Conservation (phyloP, 2,797 vertebrate genomes). For the Melanotaenia trifasciata region DNA sequence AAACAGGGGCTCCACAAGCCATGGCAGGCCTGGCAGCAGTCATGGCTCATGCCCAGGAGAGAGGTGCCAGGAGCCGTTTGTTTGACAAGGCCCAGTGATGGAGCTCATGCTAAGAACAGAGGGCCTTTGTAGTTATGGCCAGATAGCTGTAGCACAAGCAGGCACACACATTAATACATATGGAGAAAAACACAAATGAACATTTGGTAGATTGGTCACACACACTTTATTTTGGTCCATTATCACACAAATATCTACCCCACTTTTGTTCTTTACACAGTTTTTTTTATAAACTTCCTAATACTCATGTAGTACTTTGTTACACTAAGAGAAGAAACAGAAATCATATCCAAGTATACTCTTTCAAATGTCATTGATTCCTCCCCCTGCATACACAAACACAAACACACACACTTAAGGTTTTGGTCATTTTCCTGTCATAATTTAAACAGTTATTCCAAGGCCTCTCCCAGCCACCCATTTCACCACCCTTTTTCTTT, state of each 20-base stretch:
- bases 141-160: conserved; percentile 69
- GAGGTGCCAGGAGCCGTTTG: conserved; percentile 74
- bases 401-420: conserved; percentile 34
- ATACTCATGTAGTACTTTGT: not conserved
- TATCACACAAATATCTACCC: not conserved
- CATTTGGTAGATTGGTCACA: not conserved
- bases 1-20: conserved; percentile 72
- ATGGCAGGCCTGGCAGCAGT: conserved; percentile 71
- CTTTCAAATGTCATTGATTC: conserved; percentile 21
- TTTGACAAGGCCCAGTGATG: conserved; percentile 79
- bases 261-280: not conserved
- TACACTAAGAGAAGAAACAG: not conserved
- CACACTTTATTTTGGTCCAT: conserved; percentile 7
- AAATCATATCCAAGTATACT: not conserved
- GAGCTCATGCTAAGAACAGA: conserved; percentile 80
- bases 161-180: conserved; percentile 53
- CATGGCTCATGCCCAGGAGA: conserved; percentile 75
- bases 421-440: conserved; percentile 77
- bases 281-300: not conserved
- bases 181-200: conserved; percentile 47
- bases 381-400: conserved; percentile 17
- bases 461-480: conserved; percentile 64
- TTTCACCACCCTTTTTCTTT: conserved; percentile 25
- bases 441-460: conserved; percentile 78
- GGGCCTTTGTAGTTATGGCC: conserved; percentile 81